Base-by-base conservation (phyloP, 92 coral and sea anemone genomes). In the Zoanthus solanderi region DNA sequence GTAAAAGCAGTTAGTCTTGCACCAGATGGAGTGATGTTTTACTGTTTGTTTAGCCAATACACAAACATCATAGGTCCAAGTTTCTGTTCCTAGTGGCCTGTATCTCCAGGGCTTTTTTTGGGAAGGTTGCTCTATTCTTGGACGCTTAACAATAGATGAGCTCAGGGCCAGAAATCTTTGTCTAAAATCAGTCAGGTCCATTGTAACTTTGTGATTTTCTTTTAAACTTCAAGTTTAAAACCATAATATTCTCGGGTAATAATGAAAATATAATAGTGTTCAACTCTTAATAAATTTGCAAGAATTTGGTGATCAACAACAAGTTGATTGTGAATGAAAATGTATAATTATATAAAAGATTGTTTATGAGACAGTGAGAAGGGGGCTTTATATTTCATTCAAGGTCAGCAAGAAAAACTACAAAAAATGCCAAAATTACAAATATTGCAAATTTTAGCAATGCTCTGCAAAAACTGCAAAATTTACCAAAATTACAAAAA, bases 21-120 rank as follows among this genome's bases (percentile, higher is more conserved):
- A 69, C 5, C 42, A 13, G 74, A 69, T 28, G 74, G 74, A 8
- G 74, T 2, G 0, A 14, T 69, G 13, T 2, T 69, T 69, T 69
- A 23, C 74, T 2, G 74, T 69, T 69, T 69, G 74, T 2, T 42
- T 72, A 37, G 77, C 56, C 11, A 72, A 32, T 4, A 72, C 77
- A 42, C 77, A 72, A 42, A 42, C 54, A 72, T 72, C 77, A 72
- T 72, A 53, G 0, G 56, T 72, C 77, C 77, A 72, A 3, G 77
- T 72, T 42, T 72, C 77, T 0, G 54, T 42, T 42, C 8, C 52
- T 14, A 42, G 0, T 29, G 77, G 29, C 77, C 77, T 72, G 77
- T 72, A 72, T 72, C 77, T 29, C 77, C 77, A 10, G 9, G 77
- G 77, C 77, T 72, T 72, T 14, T 72, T 72, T 42, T 12, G 52